Evolutionary conservation across 2,113 vertebrate species (phyloP), one percentile per base, ranked within the genome.

Genomic region (Xenopus borealis): DNA sequence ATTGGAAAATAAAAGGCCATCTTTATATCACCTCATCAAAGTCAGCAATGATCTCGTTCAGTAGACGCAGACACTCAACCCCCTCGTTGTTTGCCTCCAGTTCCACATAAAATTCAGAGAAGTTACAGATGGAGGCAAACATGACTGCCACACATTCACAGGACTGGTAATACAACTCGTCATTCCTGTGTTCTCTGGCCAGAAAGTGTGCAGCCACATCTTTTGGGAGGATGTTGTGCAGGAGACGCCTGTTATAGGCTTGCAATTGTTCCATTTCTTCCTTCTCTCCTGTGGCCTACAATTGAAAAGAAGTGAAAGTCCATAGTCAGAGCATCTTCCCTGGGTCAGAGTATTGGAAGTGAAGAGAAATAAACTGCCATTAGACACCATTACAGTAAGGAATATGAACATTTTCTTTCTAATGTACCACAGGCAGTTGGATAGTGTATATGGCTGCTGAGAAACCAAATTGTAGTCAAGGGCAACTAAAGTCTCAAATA

Each of bases 91-190:
- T 98, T 81, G 96, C 96, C 91, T 98, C 96, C 74, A 98, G 86
- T 89, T 98, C 96, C 69, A 98, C 95, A 4, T 98, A 98, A 87
- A 98, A 98, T 86, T 98, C 96, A 0, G 96, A 98, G 85, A 98
- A 98, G 82, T 98, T 98, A 91, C 95, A 96, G 81, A 98, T 98
- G 82, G 96, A 98, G 85, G 96, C 96, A 0, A 98, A 98, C 96
- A 98, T 97, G 83, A 98, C 96, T 0, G 96, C 96, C 83, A 98
- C 96, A 0, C 96, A 98, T 88, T 98, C 96, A 0, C 95, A 98
- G 0, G 95, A 98, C 90, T 98, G 96, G 79, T 98, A 97, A 83
- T 98, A 98, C 44, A 98, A 91, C 84, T 98, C 96, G 0, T 98
- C 96, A 0, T 98, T 98, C 13, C 94, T 89, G 7, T 94, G 90